phyloP scores from a whole-genome alignment of 2,113 vertebrate genomes.

The Podarcis cretensis region DNA sequence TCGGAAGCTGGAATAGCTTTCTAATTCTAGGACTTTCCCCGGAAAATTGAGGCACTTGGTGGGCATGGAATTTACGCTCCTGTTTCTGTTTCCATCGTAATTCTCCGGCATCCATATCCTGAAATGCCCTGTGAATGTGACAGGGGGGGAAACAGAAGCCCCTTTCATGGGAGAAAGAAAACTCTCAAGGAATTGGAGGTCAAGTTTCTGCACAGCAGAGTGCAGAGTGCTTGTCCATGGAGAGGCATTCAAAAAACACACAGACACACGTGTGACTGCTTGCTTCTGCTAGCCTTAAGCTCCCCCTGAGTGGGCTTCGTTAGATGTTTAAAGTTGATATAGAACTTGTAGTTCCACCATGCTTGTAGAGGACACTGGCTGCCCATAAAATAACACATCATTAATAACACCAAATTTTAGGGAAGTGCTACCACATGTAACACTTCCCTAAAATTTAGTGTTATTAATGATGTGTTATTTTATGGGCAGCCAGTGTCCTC shows the following conservation, averaged over 20 bases:
- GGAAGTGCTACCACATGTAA: neutral
- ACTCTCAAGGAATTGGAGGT: too few species aligned
- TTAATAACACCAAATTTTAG: neutral
- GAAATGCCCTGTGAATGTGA: too few species aligned
- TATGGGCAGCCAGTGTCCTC: too few species aligned
- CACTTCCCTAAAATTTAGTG: too few species aligned
- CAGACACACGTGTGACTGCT: neutral
- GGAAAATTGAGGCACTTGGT: too few species aligned
- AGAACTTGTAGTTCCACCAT: neutral
- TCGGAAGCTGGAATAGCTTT: too few species aligned
- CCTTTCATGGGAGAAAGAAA: neutral
- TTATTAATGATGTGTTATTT: too few species aligned
- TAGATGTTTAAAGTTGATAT: neutral
- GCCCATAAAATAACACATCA: neutral
- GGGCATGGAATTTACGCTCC: too few species aligned
- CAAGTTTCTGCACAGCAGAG: too few species aligned
- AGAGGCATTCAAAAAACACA: neutral
- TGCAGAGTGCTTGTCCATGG: neutral
- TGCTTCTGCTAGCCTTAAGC: neutral
- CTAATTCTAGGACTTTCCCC: too few species aligned
- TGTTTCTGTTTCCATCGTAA: too few species aligned
- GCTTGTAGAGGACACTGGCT: neutral
- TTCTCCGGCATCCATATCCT: too few species aligned
- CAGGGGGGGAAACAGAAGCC: accelerated
- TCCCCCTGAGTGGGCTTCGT: neutral